A percentile compares a stretch with the other conserved stretches of the same genome.
Evolutionary conservation across 2,888 invertebrate species (phyloP).

Genomic region (Enchytraeus crypticus): DNA sequence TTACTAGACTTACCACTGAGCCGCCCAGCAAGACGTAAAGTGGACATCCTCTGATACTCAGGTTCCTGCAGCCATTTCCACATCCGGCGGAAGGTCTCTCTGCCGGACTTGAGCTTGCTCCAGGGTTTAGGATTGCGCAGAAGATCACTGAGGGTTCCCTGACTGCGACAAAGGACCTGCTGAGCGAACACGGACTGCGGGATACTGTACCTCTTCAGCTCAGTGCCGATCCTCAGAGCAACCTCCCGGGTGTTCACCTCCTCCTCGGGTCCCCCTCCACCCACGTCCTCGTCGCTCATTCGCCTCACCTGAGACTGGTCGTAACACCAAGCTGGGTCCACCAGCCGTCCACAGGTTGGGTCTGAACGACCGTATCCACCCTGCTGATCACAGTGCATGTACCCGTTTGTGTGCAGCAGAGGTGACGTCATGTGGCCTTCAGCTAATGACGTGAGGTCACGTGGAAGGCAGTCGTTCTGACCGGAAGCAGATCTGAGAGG

Average conservation of each 20-base stretch:
- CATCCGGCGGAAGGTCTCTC: slow-evolving; percentile 97
- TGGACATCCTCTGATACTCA: slow-evolving; percentile 99
- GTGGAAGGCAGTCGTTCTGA: too few species aligned
- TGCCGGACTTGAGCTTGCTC: slow-evolving; percentile 95
- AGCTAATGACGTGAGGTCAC: too few species aligned
- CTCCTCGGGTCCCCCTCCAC: too few species aligned
- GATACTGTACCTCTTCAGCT: slow-evolving; percentile 95
- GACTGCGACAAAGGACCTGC: slow-evolving; percentile 91
- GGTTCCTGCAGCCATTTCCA: slow-evolving; percentile 99
- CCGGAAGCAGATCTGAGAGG: too few species aligned
- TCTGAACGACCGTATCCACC: too few species aligned
- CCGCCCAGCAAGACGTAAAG: slow-evolving; percentile 86
- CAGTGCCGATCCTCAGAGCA: slow-evolving; percentile 94
- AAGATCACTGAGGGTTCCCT: slow-evolving; percentile 94
- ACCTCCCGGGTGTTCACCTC: slow-evolving; percentile 98
- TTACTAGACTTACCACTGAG: slow-evolving; percentile 8
- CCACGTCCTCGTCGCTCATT: too few species aligned
- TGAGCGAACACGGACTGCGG: slow-evolving; percentile 99
- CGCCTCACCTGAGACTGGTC: too few species aligned
- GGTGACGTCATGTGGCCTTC: too few species aligned
- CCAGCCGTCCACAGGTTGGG: too few species aligned
- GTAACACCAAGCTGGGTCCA: too few species aligned
- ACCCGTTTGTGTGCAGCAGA: too few species aligned
- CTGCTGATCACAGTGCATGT: too few species aligned
- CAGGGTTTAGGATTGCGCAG: slow-evolving; percentile 94